phyloP scores from a whole-genome alignment of 2,113 vertebrate genomes.

The Microtus ochrogaster region DNA sequence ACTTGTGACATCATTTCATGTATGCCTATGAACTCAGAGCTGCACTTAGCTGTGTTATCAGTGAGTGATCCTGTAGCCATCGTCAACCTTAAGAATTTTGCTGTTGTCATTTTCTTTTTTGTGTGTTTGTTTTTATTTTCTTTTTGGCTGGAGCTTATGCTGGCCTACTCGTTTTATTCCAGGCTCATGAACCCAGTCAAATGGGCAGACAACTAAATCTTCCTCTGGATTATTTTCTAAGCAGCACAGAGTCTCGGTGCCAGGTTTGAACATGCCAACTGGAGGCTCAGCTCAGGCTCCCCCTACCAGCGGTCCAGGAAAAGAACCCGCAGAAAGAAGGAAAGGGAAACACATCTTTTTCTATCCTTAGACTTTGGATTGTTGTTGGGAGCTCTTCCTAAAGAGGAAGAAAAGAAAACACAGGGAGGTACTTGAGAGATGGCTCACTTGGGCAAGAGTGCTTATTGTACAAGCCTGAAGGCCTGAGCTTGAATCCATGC shows the following conservation, averaged over 20 bases:
- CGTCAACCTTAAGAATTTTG: background rate
- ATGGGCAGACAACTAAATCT: background rate
- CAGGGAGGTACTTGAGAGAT: background rate
- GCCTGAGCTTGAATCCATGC: background rate
- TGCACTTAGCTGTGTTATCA: background rate
- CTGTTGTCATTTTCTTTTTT: background rate
- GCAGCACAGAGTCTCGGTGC: background rate
- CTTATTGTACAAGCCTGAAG: background rate
- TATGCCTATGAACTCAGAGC: background rate
- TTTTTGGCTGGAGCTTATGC: background rate
- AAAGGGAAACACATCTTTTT: background rate
- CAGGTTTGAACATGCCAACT: background rate
- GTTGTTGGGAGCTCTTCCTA: background rate
- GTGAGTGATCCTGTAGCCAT: background rate
- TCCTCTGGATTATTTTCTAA: background rate
- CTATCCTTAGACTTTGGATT: background rate
- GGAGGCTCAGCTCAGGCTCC: background rate
- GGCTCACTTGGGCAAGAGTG: background rate
- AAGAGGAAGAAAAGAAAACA: background rate
- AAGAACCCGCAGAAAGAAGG: background rate
- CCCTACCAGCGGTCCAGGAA: background rate
- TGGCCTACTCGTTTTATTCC: background rate
- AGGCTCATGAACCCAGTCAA: background rate
- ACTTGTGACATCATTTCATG: background rate
- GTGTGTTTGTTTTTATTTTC: background rate